Evolutionary conservation across 2,888 invertebrate genomes (phyloP), one percentile per base, ranked within the genome.

Genomic region (Limnephilus auricula): DNA sequence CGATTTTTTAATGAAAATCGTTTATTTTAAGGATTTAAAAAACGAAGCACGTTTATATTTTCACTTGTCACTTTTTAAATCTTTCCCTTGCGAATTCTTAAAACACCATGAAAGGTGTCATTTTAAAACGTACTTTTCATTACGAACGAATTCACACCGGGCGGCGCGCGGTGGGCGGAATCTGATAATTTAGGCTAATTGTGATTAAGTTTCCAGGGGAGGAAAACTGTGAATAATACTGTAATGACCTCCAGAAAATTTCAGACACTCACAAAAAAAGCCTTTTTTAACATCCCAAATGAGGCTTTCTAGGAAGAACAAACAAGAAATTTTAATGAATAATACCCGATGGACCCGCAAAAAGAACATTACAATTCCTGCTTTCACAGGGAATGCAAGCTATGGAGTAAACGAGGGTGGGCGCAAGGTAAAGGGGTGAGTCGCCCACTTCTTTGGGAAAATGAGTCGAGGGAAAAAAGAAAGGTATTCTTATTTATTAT

Each of bases 291-390:
- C 32, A 34, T 78, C n/a, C 87, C 37, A 88, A 88, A 88, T 88
- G 78, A 88, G 79, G 79, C n/a, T 88, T 88, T 79, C 34, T 30
- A 65, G 87, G 79, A 88, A 88, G 34, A 88, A 37, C 32, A 88
- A 88, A 88, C 87, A 86, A 78, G 78, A 34, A 78, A 88, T 88
- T 88, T 88, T 88, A 88, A 88, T 88, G 87, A 88, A 78, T 78
- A 88, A 88, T 88, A 79, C 87, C 79, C 87, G 87, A 88, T 88
- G 79, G 78, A 88, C 87, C 45, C 18, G 65, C 50, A 50, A 86
- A 31, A 6, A 86, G 86, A 86, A 86, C 65, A 86, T 86, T 86
- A 65, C n/a, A 86, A 86, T 65, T 18, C 31, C 86, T 18, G 45
- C 86, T 50, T 31, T 86, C 50, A 32, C 82, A n/a, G 82, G 37